Base-by-base conservation (phyloP, 2,113 vertebrate genomes). In the Isurus oxyrinchus region DNA sequence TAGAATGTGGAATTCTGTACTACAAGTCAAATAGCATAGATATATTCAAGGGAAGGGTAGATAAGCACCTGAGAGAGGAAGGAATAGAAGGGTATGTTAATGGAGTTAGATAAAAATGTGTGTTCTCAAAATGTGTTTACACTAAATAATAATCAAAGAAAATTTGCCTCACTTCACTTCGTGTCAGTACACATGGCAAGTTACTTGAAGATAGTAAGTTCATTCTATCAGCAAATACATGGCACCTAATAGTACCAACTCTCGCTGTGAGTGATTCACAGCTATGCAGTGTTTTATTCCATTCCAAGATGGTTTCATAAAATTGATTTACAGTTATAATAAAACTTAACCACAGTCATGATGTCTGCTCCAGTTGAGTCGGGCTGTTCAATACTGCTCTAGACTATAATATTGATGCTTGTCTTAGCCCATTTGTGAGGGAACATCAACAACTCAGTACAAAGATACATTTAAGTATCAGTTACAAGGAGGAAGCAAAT, bases 301-400 rank as follows among this genome's bases (percentile, higher is more conserved):
- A 5, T 72, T 95, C 49, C 25, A 53, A 72, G 40, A 66, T 61
- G 35, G 94, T 76, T 49, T 95, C 53, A 76, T 16, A 35, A 93
- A 95, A 72, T 72, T 76, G 94, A 95, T 95, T 95, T 95, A 25
- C 67, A 72, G 27, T 76, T 95, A 35, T 55, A 76, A 72, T 95
- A 69, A 95, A 72, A 72, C 40, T 35, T 95, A 31, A 72, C 94
- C 63, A 95, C 94, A 72, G 94, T 55, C 94, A 16, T 1, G 13
- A 55, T 95, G 94, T 95, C 63, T 95, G 67, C 94, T 72, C 67
- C 44, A 95, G 11, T 63, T 16, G 14, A 76, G 67, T 31, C 8
- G 49, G 44, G 16, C 35, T 63, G 90, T n/a, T 94, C n/a, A 6
- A 94, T 40, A 94, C 14, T n/a, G 59, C 59, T 27, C 8, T 31